Base-by-base conservation (phyloP, 2,888 invertebrate species). In the Tubiluchus corallicola region DNA sequence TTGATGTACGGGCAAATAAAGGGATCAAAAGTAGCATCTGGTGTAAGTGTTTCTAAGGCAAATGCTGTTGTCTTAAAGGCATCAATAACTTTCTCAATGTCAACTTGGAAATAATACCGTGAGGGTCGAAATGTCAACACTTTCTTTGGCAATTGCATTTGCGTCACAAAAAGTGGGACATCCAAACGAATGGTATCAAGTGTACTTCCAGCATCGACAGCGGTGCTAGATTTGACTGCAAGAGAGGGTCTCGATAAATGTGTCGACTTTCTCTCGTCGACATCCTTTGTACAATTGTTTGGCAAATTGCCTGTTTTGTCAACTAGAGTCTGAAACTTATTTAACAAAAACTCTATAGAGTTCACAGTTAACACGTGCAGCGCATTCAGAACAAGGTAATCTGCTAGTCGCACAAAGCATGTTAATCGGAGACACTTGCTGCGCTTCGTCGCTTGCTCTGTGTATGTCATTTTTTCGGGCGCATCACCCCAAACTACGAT, bases 371-470 rank as follows among this genome's bases (percentile, higher is more conserved):
- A 51, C 17, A 63, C 60, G 46, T 65, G 65, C 61, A 65, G 61
- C 1, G 65, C 64, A 54, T 62, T 64, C 17, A 63, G 63, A 38
- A 65, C 63, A 47, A 65, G 54, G 53, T 65, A 64, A 50, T 65
- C 65, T 17, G 63, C 58, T 50, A 65, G 49, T 1, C 62, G 57
- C 72, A 50, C 49, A 60, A 68, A 84, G 84, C 79, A 73, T 29
- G 82, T 75, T 2, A 87, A 68, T 48, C 82, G 68, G 57, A 74
- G 74, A 57, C 84, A 85, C 58, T 79, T 80, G 52, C 77, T 74
- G 49, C 81, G 72, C 57, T 87, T 87, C 54, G 76, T 77, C 0
- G 82, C 81, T 56, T 84, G 82, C 56, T 85, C 82, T 41, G 82
- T 82, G 58, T 83, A 87, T 2, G 82, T 79, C 74, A 82, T 79